Percentiles rank a stretch among this genome's conserved stretches.
Evolutionary conservation across 1,140 invertebrate genomes (phyloP).

Genomic region (Drosophila kikkawai): DNA sequence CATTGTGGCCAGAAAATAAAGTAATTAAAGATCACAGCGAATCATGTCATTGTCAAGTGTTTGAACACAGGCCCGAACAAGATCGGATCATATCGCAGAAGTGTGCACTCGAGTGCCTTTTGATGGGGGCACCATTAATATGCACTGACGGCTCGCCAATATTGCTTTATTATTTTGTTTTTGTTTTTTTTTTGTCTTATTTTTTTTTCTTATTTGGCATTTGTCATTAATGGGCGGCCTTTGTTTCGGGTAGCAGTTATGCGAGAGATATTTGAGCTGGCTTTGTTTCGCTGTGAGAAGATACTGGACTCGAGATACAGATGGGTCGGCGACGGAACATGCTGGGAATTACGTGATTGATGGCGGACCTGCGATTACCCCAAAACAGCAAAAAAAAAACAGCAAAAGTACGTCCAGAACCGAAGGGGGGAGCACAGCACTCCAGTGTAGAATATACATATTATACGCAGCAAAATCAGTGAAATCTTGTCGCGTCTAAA

Average conservation of each 20-base stretch:
- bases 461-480: conserved; percentile 42
- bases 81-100: conserved; percentile 36
- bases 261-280: conserved; percentile 40
- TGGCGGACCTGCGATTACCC: conserved; percentile 63
- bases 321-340: conserved; percentile 69
- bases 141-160: conserved; percentile 49
- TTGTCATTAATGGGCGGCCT: conserved; percentile 70
- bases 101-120: conserved; percentile 55
- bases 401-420: conserved; percentile 10
- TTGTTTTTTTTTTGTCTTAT: conserved; percentile 4
- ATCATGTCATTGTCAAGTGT: conserved; percentile 48
- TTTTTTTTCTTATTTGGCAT: conserved; percentile 19
- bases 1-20: conserved; percentile 19
- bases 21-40: conserved; percentile 25
- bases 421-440: conserved; percentile 2
- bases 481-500: conserved; percentile 55
- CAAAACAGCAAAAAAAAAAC: conserved; percentile 43
- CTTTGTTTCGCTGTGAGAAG: conserved; percentile 62
- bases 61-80: conserved; percentile 27
- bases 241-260: conserved; percentile 55
- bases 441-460: conserved; percentile 19
- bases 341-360: conserved; percentile 80
- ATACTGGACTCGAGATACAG: conserved; percentile 68
- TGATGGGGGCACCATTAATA: conserved; percentile 60
- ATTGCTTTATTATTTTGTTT: conserved; percentile 34